A percentile compares a stretch with the other conserved stretches of the same genome.
These are phyloP conservation scores for Dasypus novemcinctus DNA, from an alignment of 2,113 vertebrate genomes.

Conservation along the genomic window DNA sequence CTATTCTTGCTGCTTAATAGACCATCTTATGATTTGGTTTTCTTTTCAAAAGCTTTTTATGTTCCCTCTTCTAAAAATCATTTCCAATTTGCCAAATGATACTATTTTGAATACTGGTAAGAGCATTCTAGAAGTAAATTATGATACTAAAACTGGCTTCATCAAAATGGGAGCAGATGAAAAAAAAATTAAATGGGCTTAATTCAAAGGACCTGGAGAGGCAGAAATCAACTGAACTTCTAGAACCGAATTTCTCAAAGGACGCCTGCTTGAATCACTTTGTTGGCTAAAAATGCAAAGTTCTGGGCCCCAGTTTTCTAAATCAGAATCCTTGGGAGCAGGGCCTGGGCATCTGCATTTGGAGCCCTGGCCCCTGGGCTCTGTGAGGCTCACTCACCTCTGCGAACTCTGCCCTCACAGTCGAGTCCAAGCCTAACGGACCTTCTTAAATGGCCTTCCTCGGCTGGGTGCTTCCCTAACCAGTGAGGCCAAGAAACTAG, in stretches of 20 bases:
- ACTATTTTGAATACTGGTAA: slow-evolving; percentile 73
- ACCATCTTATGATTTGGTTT: slow-evolving; percentile 67
- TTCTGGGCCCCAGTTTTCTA: neutral
- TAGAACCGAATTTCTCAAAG: neutral
- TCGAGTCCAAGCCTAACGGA: neutral
- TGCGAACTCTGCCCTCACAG: neutral
- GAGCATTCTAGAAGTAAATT: slow-evolving; percentile 67
- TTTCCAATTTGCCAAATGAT: slow-evolving; percentile 69
- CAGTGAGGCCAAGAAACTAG: neutral
- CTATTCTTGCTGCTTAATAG: slow-evolving; percentile 69
- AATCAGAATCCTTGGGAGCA: neutral
- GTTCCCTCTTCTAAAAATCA: slow-evolving; percentile 64
- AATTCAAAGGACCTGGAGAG: slow-evolving; percentile 38
- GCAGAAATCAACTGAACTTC: slow-evolving; percentile 39
- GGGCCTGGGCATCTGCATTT: neutral
- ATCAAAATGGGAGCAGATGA: slow-evolving; percentile 59
- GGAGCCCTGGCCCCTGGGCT: neutral
- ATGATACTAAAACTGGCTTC: slow-evolving; percentile 68
- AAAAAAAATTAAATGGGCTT: slow-evolving; percentile 17
- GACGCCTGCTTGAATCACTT: neutral
- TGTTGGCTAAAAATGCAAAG: neutral
- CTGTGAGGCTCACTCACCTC: fast-evolving
- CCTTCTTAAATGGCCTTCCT: neutral
- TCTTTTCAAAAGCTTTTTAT: slow-evolving; percentile 76
- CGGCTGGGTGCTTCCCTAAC: neutral